These are phyloP conservation scores for Phylloscopus collybita DNA, from an alignment of 2,797 vertebrate species.

Conservation along the genomic window DNA sequence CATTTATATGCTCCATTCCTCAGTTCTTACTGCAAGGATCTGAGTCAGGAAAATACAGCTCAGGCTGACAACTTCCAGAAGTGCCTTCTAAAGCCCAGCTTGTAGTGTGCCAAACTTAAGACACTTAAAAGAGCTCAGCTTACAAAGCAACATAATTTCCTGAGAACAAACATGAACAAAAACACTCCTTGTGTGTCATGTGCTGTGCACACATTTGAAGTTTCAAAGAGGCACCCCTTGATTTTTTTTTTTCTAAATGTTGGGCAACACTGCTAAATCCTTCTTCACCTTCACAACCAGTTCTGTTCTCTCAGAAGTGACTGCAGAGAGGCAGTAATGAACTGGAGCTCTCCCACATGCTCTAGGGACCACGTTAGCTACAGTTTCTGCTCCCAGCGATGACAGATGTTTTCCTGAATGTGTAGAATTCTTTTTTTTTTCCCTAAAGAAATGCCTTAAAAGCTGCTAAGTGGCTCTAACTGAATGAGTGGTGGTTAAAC, in stretches of 20 bases:
- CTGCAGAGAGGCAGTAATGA: background rate
- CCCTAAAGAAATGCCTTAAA: background rate
- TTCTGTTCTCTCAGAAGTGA: background rate
- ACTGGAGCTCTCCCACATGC: background rate
- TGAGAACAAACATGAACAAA: background rate
- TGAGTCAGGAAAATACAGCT: conserved; percentile 16
- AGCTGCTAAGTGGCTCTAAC: conserved; percentile 4
- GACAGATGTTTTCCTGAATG: conserved; percentile 51
- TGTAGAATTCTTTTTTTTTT: background rate
- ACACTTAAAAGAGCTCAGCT: background rate
- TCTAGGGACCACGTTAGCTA: background rate
- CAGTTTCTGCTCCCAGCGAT: background rate
- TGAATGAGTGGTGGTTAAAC: background rate
- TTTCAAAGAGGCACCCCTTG: background rate
- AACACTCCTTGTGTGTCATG: background rate
- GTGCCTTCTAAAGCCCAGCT: background rate
- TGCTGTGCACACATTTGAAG: background rate
- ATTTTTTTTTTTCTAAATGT: background rate
- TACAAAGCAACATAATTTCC: background rate
- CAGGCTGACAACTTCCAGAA: conserved; percentile 26
- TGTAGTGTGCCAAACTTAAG: background rate
- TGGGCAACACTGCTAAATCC: background rate
- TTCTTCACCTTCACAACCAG: background rate
- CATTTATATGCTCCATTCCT: background rate
- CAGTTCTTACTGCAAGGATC: conserved; percentile 3